Base-by-base conservation (phyloP, 2,113 vertebrate species). In the Thunnus maccoyii region DNA sequence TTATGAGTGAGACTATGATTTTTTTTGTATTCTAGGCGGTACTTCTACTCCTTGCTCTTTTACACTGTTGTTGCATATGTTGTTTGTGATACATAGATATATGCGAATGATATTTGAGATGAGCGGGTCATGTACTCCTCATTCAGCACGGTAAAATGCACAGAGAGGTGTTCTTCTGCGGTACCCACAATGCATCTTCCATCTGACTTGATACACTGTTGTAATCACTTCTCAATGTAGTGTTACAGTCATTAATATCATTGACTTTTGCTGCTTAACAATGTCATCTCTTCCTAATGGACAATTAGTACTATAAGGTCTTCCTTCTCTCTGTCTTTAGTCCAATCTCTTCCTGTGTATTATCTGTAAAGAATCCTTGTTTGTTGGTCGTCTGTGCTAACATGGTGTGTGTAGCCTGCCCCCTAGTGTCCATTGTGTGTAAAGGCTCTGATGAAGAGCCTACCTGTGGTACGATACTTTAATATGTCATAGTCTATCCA, bases 1-100 rank as follows among this genome's bases (percentile, higher is more conserved):
- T 93, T 94, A 93, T 93, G 76, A 90, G 89, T 91, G 82, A 85
- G 75, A 72, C 56, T 78, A 76, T 88, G 63, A 67, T 71, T 86
- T 74, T 72, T 76, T 60, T 84, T 79, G 55, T 85, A 86, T 84
- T 88, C 46, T 58, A 81, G 88, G 55, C n/a, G 68, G 90, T 91
- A 86, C 86, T 72, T 87, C 32, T 67, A 44, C 64, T 75, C 64
- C 57, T 74, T 67, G 77, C 76, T 91, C 75, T 85, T 91, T 88
- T 75, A 84, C 90, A 88, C 82, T 91, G 80, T 91, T 83, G 72
- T 83, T 86, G 78, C 90, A 88, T 93, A 88, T 82, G 65, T 86
- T 82, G 84, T 93, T 88, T 91, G 90, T 91, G 90, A 89, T 85
- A 80, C 85, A 85, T 87, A 72, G 25, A 87, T 81, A 47, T 80